phyloP scores from a whole-genome alignment of 2,113 vertebrate genomes.

The Psittacara wagleri region DNA sequence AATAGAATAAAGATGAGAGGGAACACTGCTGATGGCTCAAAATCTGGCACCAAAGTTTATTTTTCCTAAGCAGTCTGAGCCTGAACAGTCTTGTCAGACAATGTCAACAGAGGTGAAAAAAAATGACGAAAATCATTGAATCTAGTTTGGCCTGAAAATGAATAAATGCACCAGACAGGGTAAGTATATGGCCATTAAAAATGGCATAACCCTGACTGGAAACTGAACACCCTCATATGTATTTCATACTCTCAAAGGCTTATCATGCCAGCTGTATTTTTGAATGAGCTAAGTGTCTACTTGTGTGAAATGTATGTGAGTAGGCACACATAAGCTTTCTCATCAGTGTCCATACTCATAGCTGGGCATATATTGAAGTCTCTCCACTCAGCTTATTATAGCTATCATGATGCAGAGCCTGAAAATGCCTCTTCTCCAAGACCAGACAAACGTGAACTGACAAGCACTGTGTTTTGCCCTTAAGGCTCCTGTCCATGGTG shows the following conservation, averaged over 20 bases:
- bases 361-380: slow-evolving; percentile 21
- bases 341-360: slow-evolving; percentile 53
- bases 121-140: slow-evolving; percentile 55
- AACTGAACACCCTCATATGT: slow-evolving; percentile 47
- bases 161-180: slow-evolving; percentile 61
- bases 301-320: slow-evolving; percentile 51
- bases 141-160: slow-evolving; percentile 45
- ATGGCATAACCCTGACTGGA: slow-evolving; percentile 60
- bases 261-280: slow-evolving; percentile 62
- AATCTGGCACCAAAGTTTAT: slow-evolving; percentile 59
- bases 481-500: slow-evolving; percentile 67
- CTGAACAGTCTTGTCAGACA: slow-evolving; percentile 58
- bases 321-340: slow-evolving; percentile 52
- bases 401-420: slow-evolving; percentile 59
- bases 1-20: slow-evolving; percentile 63
- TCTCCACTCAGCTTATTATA: slow-evolving; percentile 59
- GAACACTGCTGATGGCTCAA: slow-evolving; percentile 44
- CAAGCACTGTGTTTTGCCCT: slow-evolving; percentile 72
- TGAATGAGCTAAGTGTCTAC: slow-evolving; percentile 60
- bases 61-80: slow-evolving; percentile 46
- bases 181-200: slow-evolving; percentile 56
- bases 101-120: slow-evolving; percentile 59
- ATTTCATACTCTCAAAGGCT: slow-evolving; percentile 53
- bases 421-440: slow-evolving; percentile 55
- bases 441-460: slow-evolving; percentile 68